Percentiles rank a stretch among this genome's conserved stretches.
phyloP scores from a whole-genome alignment of 2,113 vertebrate genomes.

The Otolemur garnettii region DNA sequence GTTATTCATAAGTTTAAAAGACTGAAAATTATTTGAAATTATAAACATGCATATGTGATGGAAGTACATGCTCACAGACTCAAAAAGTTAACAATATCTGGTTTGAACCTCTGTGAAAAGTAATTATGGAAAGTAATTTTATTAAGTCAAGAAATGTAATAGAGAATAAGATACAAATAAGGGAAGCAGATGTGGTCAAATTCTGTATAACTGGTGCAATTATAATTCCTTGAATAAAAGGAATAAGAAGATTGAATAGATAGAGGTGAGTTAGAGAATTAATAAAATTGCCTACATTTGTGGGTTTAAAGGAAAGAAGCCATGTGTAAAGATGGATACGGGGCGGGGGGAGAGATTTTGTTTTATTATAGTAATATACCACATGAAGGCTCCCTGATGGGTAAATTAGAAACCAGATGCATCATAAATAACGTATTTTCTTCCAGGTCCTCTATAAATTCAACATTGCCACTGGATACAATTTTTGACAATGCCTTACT shows the following conservation, averaged over 20 bases:
- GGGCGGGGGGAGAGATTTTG: not conserved
- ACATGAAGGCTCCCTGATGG: not conserved
- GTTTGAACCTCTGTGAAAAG: not conserved
- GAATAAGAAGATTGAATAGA: not conserved
- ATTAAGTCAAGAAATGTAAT: not conserved
- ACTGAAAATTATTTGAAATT: not conserved
- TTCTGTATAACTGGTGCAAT: not conserved
- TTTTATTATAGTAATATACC: not conserved
- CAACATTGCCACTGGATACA: not conserved
- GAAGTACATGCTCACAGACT: not conserved
- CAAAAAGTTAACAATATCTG: not conserved
- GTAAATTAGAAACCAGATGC: not conserved
- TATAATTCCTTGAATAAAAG: constrained; percentile 14
- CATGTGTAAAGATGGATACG: not conserved
- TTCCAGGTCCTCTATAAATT: not conserved
- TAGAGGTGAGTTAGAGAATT: not conserved
- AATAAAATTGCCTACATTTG: not conserved
- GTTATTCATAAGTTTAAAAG: not conserved
- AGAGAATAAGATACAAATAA: not conserved
- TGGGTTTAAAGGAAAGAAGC: not conserved
- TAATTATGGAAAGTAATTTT: not conserved
- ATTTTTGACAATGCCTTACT: not conserved
- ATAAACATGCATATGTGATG: not conserved
- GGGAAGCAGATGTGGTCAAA: not conserved
- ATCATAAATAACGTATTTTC: not conserved